These are phyloP conservation scores for Carcina quercana DNA, from an alignment of 2,888 invertebrate species.

Conservation along the genomic window DNA sequence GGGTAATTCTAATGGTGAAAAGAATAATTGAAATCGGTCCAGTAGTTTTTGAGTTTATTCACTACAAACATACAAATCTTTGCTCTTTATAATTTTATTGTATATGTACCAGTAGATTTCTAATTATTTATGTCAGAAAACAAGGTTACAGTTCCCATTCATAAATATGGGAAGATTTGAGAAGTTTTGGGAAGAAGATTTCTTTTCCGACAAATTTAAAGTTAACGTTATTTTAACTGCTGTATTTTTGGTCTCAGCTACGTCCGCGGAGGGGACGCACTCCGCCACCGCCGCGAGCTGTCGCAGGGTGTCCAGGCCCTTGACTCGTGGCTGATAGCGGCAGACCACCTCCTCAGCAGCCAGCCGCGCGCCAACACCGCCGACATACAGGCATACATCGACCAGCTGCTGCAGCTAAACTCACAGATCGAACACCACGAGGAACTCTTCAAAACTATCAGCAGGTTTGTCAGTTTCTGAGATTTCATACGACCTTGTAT, in stretches of 20 bases:
- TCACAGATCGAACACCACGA: slow-evolving; percentile 90
- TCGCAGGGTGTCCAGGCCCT: slow-evolving; percentile 82
- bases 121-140: too few species aligned
- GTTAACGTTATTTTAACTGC: too few species aligned
- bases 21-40: too few species aligned
- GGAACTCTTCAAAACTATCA: slow-evolving; percentile 91
- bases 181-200: too few species aligned
- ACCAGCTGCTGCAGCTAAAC: slow-evolving; percentile 84
- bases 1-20: too few species aligned
- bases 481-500: too few species aligned
- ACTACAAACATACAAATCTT: background rate
- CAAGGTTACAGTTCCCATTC: too few species aligned
- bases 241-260: slow-evolving; percentile 44
- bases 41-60: too few species aligned
- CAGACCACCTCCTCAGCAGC: slow-evolving; percentile 80
- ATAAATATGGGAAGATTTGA: too few species aligned
- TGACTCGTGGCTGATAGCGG: slow-evolving; percentile 85
- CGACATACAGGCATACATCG: slow-evolving; percentile 87
- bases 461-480: slow-evolving; percentile 71
- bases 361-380: slow-evolving; percentile 83
- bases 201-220: too few species aligned
- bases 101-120: background rate
- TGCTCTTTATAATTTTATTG: background rate
- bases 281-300: slow-evolving; percentile 87
- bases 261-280: slow-evolving; percentile 90